Base-by-base conservation (phyloP, 1,140 invertebrate species). In the Acromyrmex echinatior region DNA sequence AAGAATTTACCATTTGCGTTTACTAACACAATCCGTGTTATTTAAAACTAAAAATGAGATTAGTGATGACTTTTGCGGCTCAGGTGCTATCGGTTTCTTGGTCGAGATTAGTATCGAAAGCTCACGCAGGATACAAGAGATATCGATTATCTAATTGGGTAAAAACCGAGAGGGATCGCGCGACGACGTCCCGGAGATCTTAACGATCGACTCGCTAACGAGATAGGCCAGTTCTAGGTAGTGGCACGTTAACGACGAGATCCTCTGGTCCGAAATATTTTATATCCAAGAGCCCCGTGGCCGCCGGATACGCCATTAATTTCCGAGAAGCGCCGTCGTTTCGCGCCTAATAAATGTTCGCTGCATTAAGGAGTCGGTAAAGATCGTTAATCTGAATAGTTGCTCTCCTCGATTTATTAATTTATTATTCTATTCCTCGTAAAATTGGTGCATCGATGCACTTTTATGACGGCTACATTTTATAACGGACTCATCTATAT, bases 201-300 rank as follows among this genome's bases (percentile, higher is more conserved):
- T 92, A 92, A 92, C 91, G 91, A 92, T 91, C 84, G 84, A 63
- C 78, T 91, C 85, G 86, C 87, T 92, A 92, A 92, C 92, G 92
- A 92, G 92, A 88, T 92, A 91, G 87, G 87, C 90, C 82, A 91
- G 90, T 92, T 92, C 91, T 92, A 92, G 90, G 90, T 91, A 92
- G 90, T 65, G 87, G 58, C 76, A 63, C 90, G 87, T 91, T 91
- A 91, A 91, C 90, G 90, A 91, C 49, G 77, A 65, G 63, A 28
- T 73, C 79, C 60, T 80, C 73, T 60, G 53, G 85, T 91, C 90
- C 90, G 87, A 91, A 91, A 91, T 91, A 91, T 91, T 91, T 91
- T 91, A 91, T 91, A 91, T 89, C 87, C 87, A 53, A 84, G 87
- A 73, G 86, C 3, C 63, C 84, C 62, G 58, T 49, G 68, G 35